A percentile compares a stretch with the other conserved stretches of the same genome.
These are phyloP conservation scores for Arge pagana DNA, from an alignment of 2,888 invertebrate species.

Conservation along the genomic window DNA sequence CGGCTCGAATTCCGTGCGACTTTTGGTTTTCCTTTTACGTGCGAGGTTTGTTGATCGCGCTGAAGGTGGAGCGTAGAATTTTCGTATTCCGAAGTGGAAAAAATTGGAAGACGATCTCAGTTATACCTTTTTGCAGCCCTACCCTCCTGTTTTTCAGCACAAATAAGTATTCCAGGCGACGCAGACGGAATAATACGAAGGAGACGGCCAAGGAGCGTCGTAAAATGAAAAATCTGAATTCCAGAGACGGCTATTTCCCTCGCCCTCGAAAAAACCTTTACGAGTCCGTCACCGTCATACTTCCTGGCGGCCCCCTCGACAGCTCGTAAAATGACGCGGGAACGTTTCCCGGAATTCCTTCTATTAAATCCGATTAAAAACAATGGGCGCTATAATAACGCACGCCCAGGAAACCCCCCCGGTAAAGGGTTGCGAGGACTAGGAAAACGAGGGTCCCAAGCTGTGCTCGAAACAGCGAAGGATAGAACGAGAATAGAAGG, in stretches of 20 bases:
- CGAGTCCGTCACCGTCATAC: constrained; percentile 13
- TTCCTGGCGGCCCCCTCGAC: constrained; percentile 13
- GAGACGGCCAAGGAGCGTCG: background rate
- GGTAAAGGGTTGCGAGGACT: constrained; percentile 9
- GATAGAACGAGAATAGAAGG: constrained; percentile 10
- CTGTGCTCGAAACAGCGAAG: constrained; percentile 10
- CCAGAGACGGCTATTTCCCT: constrained; percentile 12
- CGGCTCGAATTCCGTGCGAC: too few relatives aligned
- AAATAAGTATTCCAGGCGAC: background rate
- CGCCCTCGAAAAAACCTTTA: constrained; percentile 9
- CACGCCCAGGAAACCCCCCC: constrained; percentile 9
- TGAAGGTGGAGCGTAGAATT: too few relatives aligned
- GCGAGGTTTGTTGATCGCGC: too few relatives aligned
- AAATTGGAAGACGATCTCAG: too few relatives aligned
- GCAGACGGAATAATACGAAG: background rate
- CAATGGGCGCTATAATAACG: constrained; percentile 18
- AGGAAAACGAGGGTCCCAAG: background rate
- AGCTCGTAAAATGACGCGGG: constrained; percentile 17
- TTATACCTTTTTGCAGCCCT: too few relatives aligned
- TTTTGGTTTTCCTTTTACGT: too few relatives aligned
- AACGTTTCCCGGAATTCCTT: constrained; percentile 13
- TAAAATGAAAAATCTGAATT: constrained; percentile 20
- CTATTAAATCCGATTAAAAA: constrained; percentile 21
- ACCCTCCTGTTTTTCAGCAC: background rate
- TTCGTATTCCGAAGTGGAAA: too few relatives aligned